Evolutionary conservation across 92 coral and sea anemone species (phyloP), one percentile per base, ranked within the genome.

Genomic region (Parazoanthus atlanticus): DNA sequence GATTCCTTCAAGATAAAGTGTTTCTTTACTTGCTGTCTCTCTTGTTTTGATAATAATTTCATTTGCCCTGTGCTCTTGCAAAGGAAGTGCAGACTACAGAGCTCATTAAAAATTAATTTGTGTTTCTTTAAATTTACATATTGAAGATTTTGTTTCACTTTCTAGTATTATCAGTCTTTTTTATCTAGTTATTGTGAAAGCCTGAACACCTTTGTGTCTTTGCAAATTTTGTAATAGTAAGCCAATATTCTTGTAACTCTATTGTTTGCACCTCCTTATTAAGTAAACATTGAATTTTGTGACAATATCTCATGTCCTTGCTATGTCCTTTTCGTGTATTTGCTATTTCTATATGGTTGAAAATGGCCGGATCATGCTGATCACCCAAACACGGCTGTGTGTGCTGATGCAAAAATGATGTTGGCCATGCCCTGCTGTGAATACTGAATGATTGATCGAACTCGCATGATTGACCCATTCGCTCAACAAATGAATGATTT

Each of bases 251-350:
- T 17, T 28, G 78, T 16, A 47, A n/a, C 28, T 43, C 28, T 84
- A 47, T 31, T 69, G 67, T 84, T 84, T 84, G 86, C 86, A 83
- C 56, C 79, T 84, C 78, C 76, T 70, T 69, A 16, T 84, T 43
- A 84, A 70, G 33, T 72, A 84, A 84, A 69, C 78, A 46, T 84
- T 84, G 87, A 84, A 69, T 91, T 65, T 70, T 75, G 30, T 89
- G 90, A 92, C 88, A 85, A 72, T 67, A 91, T 93, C 98, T 95
- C 93, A 95, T 92, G 93, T 90, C 89, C 91, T 93, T 91, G 93
- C 98, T 95, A 94, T 95, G 93, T 95, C 86, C 93, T 92, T 93
- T 95, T 94, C 94, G 93, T 95, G 93, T 95, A 92, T 95, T 92
- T 93, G 93, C 98, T 95, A 87, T 95, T 95, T 95, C 90, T 95